A percentile compares a stretch with the other conserved stretches of the same genome.
phyloP scores from a whole-genome alignment of 2,888 invertebrate genomes.

The Sphinx pinastri region DNA sequence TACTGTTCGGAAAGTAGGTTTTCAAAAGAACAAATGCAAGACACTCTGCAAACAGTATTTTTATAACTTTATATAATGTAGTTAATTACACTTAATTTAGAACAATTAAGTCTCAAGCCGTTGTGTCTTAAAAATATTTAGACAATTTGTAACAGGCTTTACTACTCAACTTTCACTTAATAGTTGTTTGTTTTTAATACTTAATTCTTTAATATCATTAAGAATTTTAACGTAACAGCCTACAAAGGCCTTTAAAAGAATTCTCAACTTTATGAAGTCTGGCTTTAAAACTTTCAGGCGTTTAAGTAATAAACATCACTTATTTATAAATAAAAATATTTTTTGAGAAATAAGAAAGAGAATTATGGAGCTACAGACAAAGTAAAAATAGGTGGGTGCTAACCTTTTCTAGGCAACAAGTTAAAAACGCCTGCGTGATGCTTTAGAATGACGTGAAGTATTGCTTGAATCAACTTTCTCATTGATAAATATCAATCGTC shows the following conservation, averaged over 20 bases:
- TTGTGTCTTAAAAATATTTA: constrained; percentile 1
- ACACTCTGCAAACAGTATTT: background rate
- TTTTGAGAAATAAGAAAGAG: background rate
- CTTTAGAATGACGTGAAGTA: no score
- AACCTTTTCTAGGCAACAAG: no score
- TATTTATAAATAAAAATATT: background rate
- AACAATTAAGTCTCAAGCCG: background rate
- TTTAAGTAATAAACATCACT: background rate
- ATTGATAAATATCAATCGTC: no score
- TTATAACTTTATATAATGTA: background rate
- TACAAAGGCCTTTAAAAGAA: background rate
- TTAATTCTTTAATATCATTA: background rate
- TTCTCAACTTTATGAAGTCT: background rate
- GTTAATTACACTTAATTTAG: background rate
- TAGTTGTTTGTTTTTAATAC: constrained; percentile 4
- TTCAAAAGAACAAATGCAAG: background rate
- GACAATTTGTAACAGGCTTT: background rate
- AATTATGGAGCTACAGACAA: no score
- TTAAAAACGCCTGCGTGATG: no score
- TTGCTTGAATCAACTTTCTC: no score
- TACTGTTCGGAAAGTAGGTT: no score
- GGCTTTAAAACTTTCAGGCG: background rate
- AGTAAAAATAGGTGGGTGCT: no score
- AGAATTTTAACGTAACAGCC: background rate
- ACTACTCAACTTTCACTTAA: background rate